Conservation (phyloP, 2,888 invertebrate species). For the Amphiduros pacificus region DNA sequence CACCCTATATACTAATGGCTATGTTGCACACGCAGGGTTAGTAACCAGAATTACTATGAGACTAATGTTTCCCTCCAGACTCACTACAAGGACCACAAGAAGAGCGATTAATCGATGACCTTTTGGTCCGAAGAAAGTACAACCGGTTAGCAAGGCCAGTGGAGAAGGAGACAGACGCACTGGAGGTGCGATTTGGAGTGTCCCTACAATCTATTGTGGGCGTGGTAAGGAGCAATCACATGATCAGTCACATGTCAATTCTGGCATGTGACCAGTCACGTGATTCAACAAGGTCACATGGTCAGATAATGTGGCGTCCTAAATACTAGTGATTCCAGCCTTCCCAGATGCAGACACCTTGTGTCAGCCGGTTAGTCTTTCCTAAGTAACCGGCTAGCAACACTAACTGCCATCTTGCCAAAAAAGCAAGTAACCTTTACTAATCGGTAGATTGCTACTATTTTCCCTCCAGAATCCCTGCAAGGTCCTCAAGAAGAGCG, state of each 20-base stretch:
- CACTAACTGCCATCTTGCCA: no score
- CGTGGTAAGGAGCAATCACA: constrained; percentile 30
- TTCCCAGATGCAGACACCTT: not conserved
- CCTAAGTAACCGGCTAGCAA: no score
- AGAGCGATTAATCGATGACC: constrained; percentile 30
- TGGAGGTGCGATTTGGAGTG: constrained; percentile 30
- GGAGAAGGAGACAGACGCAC: constrained; percentile 26
- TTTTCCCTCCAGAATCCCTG: constrained; percentile 14
- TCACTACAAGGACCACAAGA: constrained; percentile 24
- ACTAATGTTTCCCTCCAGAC: constrained; percentile 11
- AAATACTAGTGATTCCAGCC: no score
- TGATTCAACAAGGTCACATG: no score
- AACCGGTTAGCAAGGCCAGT: constrained; percentile 31
- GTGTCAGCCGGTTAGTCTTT: no score
- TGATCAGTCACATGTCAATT: no score
- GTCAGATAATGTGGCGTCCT: no score
- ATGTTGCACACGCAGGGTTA: no score
- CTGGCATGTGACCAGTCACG: no score
- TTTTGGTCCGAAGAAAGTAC: constrained; percentile 27
- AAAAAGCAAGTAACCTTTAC: no score
- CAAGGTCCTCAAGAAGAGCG: constrained; percentile 29
- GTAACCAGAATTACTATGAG: not conserved
- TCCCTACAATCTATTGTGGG: constrained; percentile 35
- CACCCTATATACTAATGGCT: no score
- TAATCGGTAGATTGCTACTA: not conserved